phyloP scores from a whole-genome alignment of 37 sponge, comb jelly and placozoan species.

The Spongilla lacustris region DNA sequence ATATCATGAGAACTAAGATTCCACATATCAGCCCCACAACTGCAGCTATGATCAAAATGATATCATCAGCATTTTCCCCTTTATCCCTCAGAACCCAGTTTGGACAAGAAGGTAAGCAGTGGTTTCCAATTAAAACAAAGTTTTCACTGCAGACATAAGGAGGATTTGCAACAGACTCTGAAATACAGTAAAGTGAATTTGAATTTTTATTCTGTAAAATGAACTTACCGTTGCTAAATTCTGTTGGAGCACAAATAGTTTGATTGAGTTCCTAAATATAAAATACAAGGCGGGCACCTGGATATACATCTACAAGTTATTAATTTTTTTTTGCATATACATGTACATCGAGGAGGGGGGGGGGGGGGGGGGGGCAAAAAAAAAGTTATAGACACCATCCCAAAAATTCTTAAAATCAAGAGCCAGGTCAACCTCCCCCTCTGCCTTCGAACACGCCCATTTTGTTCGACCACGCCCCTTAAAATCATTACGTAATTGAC shows the following conservation, averaged over 20 bases:
- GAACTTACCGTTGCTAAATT: not conserved
- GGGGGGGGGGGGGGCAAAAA: no score
- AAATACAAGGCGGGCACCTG: no score
- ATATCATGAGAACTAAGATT: not conserved
- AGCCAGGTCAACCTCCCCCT: no score
- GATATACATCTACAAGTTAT: no score
- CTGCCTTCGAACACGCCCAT: no score
- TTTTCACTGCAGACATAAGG: not conserved
- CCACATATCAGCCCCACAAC: not conserved
- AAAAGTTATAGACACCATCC: no score
- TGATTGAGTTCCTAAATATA: not conserved
- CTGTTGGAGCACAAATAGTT: not conserved
- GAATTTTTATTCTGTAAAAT: not conserved
- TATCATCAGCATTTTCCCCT: not conserved
- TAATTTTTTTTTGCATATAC: no score
- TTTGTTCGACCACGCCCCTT: no score
- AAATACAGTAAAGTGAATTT: not conserved
- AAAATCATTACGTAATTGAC: no score
- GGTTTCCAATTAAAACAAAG: not conserved
- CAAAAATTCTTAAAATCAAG: no score
- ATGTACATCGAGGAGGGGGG: no score
- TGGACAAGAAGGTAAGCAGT: not conserved
- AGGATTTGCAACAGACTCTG: not conserved
- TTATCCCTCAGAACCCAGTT: not conserved
- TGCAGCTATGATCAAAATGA: not conserved